A percentile compares a stretch with the other conserved stretches of the same genome.
Evolutionary conservation across 2,888 invertebrate genomes (phyloP).

Genomic region (Branchinecta sandiegonensis): DNA sequence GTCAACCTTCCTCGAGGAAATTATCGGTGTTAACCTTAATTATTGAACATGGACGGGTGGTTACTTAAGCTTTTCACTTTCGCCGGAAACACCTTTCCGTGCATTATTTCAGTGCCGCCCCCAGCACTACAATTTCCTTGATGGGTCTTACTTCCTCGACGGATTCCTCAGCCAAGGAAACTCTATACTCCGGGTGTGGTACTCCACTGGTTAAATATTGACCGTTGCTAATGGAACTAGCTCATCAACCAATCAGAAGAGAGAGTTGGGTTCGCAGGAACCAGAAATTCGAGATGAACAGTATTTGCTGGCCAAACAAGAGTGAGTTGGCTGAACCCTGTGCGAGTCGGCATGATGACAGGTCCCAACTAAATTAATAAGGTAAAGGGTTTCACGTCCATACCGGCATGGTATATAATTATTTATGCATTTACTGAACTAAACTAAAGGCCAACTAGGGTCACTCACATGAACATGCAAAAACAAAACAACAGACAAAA

Average conservation of each 20-base stretch:
- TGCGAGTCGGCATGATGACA: neutral
- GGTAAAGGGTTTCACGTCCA: constrained; percentile 4
- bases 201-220: neutral
- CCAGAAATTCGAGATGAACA: constrained; percentile 7
- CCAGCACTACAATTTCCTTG: too few species aligned
- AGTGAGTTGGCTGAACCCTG: neutral
- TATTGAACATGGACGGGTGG: too few species aligned
- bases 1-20: too few species aligned
- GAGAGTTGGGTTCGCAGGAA: neutral
- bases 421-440: neutral
- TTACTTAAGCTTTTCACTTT: too few species aligned
- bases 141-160: neutral
- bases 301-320: constrained; percentile 12
- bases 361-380: neutral
- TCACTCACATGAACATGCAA: neutral
- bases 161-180: constrained; percentile 11
- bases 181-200: constrained; percentile 12
- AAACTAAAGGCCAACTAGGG: neutral
- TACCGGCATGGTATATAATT: neutral
- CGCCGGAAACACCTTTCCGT: too few species aligned
- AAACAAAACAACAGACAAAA: neutral
- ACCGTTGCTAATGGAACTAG: constrained; percentile 10
- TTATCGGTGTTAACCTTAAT: too few species aligned
- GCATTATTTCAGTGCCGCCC: too few species aligned
- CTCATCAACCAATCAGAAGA: constrained; percentile 15